Conservation (phyloP, 2,113 vertebrate genomes). For the Notarius quadriscutis region DNA sequence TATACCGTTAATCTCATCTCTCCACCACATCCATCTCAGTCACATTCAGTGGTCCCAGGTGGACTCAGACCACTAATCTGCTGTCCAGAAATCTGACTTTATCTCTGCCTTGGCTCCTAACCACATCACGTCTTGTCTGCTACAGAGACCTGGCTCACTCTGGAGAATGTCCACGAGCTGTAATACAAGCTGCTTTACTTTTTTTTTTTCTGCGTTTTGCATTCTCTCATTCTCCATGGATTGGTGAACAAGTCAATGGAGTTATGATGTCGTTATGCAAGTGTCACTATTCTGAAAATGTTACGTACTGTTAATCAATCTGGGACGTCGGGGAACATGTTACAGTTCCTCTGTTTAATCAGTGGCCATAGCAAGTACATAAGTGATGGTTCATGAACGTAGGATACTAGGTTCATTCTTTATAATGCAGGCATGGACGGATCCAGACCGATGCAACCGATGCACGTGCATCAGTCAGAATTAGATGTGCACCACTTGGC, state of each 20-base stretch:
- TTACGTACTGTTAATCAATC: neutral
- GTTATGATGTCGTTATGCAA: neutral
- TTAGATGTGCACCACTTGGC: too few species aligned
- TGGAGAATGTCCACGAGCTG: neutral
- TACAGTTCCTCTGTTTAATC: neutral
- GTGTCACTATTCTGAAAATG: neutral
- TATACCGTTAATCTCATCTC: conserved; percentile 11
- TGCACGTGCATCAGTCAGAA: too few species aligned
- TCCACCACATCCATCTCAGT: conserved; percentile 1
- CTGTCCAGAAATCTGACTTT: conserved; percentile 7
- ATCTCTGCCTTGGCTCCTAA: neutral
- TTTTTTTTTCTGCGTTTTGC: neutral
- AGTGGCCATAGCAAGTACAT: neutral
- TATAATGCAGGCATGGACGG: neutral
- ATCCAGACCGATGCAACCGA: too few species aligned
- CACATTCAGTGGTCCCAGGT: conserved; percentile 9
- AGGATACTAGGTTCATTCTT: neutral
- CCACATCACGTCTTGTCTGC: neutral
- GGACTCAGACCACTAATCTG: neutral
- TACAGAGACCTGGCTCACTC: neutral
- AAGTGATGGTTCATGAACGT: neutral
- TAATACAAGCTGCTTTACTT: neutral
- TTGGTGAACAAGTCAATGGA: neutral
- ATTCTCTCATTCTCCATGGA: neutral
- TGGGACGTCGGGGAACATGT: neutral